These are phyloP conservation scores for Rhynchophorus ferrugineus DNA, from an alignment of 1,140 invertebrate species.

Conservation along the genomic window DNA sequence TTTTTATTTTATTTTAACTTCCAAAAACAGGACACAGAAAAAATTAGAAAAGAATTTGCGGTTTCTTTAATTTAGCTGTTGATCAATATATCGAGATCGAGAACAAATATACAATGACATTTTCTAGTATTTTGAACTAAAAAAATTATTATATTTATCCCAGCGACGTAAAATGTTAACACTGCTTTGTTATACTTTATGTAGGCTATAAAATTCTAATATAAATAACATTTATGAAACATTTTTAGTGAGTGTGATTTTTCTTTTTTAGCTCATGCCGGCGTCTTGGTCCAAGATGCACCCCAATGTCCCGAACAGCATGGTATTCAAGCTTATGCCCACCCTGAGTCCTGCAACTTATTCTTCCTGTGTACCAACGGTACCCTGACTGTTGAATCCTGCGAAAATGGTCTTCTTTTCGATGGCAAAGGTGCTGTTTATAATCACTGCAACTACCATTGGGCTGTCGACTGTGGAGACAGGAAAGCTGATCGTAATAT, in stretches of 20 bases:
- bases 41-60: too few relatives aligned
- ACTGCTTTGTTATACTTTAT: too few relatives aligned
- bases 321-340: slow-evolving; percentile 71
- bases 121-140: too few relatives aligned
- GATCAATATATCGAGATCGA: too few relatives aligned
- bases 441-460: slow-evolving; percentile 90
- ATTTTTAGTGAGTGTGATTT: not conserved
- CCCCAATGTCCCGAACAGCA: slow-evolving; percentile 59
- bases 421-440: slow-evolving; percentile 81
- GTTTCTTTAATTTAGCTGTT: too few relatives aligned
- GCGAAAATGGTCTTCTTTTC: slow-evolving; percentile 86
- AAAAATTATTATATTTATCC: too few relatives aligned
- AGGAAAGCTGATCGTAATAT: slow-evolving; percentile 70
- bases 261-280: slow-evolving; percentile 28
- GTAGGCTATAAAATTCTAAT: not conserved
- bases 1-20: too few relatives aligned
- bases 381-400: slow-evolving; percentile 79
- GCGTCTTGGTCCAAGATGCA: slow-evolving; percentile 35
- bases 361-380: slow-evolving; percentile 90
- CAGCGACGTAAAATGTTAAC: too few relatives aligned
- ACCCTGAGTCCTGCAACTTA: slow-evolving; percentile 75
- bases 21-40: too few relatives aligned
- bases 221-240: not conserved
- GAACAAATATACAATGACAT: too few relatives aligned
- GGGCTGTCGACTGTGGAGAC: slow-evolving; percentile 84